phyloP scores from a whole-genome alignment of 92 coral and sea anemone species.

The Phymanthus crucifer region DNA sequence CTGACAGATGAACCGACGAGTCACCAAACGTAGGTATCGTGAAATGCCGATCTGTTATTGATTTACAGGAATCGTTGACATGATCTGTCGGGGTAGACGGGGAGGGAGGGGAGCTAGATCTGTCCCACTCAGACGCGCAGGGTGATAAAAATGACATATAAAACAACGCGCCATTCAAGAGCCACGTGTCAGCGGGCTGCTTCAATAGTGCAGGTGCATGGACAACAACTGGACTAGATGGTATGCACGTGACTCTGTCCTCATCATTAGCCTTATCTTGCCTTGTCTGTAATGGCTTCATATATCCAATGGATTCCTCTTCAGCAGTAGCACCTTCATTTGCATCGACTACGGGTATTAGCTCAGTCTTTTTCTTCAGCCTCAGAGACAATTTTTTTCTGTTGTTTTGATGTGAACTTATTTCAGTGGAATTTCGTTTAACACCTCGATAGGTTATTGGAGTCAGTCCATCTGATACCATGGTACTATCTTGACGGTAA shows the following conservation, averaged over 20 bases:
- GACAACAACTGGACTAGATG: constrained; percentile 43
- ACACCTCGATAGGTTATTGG: background rate
- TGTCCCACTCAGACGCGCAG: constrained; percentile 9
- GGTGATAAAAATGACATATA: constrained; percentile 84
- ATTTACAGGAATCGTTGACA: constrained; percentile 1
- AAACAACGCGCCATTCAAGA: constrained; percentile 66
- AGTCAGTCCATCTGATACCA: background rate
- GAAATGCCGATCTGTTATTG: background rate
- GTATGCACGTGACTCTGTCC: constrained; percentile 32
- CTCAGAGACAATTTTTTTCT: background rate
- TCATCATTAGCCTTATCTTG: background rate
- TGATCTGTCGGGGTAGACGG: constrained; percentile 56
- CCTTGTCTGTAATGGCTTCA: no score
- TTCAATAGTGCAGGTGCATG: background rate
- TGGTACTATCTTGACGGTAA: no score
- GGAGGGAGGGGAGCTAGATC: constrained; percentile 59
- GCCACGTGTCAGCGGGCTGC: background rate
- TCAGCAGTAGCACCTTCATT: background rate
- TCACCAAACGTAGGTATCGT: background rate
- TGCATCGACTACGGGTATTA: background rate
- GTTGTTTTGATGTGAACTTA: background rate
- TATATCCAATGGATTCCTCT: background rate
- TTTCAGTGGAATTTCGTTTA: background rate
- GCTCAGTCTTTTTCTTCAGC: background rate
- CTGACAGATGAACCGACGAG: background rate